phyloP scores from a whole-genome alignment of 1,140 invertebrate genomes.

The Leptinotarsa defecta region DNA sequence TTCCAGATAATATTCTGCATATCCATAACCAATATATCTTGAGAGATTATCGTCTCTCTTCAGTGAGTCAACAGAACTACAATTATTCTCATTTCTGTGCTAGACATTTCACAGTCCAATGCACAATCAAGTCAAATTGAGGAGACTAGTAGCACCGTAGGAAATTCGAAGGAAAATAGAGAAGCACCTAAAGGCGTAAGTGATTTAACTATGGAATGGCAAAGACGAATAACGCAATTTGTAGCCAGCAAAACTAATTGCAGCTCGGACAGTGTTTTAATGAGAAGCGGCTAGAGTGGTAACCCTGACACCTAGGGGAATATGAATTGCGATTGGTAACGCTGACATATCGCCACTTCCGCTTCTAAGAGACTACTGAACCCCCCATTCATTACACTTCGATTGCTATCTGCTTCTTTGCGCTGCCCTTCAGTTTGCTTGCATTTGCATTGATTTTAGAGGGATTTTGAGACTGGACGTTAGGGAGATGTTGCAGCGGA shows the following conservation, averaged over 20 bases:
- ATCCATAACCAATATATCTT: no score
- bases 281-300: slow-evolving; percentile 54
- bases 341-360: slow-evolving; percentile 51
- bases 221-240: slow-evolving; percentile 57
- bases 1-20: no score
- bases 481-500: slow-evolving; percentile 24
- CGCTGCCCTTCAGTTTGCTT: slow-evolving; percentile 38
- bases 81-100: no score
- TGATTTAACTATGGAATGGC: slow-evolving; percentile 52
- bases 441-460: slow-evolving; percentile 39
- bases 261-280: slow-evolving; percentile 56
- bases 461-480: not conserved
- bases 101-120: not conserved
- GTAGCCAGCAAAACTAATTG: slow-evolving; percentile 55
- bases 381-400: slow-evolving; percentile 31
- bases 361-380: slow-evolving; percentile 35
- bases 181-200: slow-evolving; percentile 36
- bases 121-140: not conserved
- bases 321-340: slow-evolving; percentile 55
- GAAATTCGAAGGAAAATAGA: slow-evolving; percentile 2
- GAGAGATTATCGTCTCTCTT: no score
- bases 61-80: no score
- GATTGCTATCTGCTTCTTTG: slow-evolving; percentile 30
- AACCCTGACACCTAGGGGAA: slow-evolving; percentile 53
- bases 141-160: not conserved